These are phyloP conservation scores for Pachydiplax longipennis DNA, from an alignment of 2,888 invertebrate genomes.

Conservation along the genomic window DNA sequence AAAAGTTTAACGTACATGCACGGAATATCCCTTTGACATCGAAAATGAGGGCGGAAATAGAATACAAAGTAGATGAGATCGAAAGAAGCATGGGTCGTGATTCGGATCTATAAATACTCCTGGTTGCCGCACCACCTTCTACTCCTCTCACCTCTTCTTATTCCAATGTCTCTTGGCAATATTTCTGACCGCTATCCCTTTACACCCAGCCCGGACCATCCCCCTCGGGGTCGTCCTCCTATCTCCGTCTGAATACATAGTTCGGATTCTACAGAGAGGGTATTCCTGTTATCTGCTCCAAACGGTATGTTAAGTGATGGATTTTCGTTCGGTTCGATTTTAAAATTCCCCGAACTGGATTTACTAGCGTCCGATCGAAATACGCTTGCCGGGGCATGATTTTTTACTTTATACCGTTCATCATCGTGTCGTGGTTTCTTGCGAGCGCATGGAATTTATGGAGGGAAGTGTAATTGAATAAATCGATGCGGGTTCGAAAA, in stretches of 20 bases:
- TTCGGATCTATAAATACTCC: constrained; percentile 22
- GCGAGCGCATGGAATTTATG: background rate
- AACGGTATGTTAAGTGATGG: constrained; percentile 32
- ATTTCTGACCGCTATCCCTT: constrained; percentile 10
- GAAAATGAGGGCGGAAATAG: constrained; percentile 20
- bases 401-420: background rate
- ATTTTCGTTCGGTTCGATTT: background rate
- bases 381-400: background rate
- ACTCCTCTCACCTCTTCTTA: background rate
- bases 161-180: constrained; percentile 9
- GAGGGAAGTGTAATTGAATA: background rate
- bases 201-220: constrained; percentile 2
- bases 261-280: background rate
- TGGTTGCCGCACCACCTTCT: background rate
- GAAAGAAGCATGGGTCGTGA: background rate
- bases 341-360: constrained; percentile 1
- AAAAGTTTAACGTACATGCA: background rate
- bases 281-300: background rate
- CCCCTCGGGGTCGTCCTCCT: background rate
- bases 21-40: background rate
- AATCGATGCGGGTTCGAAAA: background rate
- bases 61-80: constrained; percentile 30
- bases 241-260: constrained; percentile 3
- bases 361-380: background rate
- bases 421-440: background rate